Percentiles rank a stretch among this genome's conserved stretches.
Conservation (phyloP, 2,888 invertebrate species). For the Aphidoletes aphidimyza region DNA sequence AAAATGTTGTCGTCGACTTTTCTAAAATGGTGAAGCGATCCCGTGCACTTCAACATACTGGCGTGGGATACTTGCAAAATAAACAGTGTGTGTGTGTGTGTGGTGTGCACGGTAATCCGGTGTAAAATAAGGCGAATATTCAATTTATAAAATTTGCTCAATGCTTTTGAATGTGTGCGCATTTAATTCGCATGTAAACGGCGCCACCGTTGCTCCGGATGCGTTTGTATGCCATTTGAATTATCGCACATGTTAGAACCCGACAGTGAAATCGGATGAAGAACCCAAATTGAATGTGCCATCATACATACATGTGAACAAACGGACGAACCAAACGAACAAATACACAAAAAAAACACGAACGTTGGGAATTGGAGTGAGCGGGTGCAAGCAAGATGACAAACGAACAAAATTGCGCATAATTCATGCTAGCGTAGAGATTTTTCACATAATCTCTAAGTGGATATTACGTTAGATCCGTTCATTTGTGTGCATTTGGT, state of each 20-base stretch:
- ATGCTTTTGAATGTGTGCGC: neutral
- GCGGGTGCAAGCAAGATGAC: conserved; percentile 44
- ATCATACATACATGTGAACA: neutral
- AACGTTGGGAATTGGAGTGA: too few relatives aligned
- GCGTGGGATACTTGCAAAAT: neutral
- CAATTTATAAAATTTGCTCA: neutral
- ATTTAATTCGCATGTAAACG: neutral
- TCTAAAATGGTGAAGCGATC: neutral
- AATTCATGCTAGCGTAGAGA: conserved; percentile 42
- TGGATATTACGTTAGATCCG: conserved; percentile 1
- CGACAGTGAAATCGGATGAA: conserved; percentile 16
- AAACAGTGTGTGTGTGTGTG: neutral
- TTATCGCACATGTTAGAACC: conserved; percentile 30
- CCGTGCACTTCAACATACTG: too few relatives aligned
- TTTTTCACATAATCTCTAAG: conserved; percentile 43
- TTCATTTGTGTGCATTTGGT: neutral
- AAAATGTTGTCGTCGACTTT: conserved; percentile 46
- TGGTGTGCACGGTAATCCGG: conserved; percentile 33
- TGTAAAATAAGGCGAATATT: conserved; percentile 43
- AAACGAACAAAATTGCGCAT: conserved; percentile 42
- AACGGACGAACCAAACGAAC: neutral
- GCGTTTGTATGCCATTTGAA: neutral
- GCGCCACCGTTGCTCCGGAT: neutral
- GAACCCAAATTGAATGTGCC: neutral
- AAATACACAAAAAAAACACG: neutral